phyloP scores from a whole-genome alignment of 1,140 invertebrate genomes.

The Penaeus indicus region DNA sequence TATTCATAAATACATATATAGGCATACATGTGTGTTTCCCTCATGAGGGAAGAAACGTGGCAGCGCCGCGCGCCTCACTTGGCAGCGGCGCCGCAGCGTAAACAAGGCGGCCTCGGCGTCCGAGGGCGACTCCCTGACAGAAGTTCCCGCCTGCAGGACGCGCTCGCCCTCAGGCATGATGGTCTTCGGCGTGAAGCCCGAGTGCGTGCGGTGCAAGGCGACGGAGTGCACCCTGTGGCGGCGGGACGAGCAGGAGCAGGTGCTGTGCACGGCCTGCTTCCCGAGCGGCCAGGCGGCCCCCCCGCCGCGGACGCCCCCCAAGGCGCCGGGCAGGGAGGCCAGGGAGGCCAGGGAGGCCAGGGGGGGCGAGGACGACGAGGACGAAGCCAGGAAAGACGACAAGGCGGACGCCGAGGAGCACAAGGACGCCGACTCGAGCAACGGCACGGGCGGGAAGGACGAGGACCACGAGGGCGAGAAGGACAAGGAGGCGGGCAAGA shows the following conservation, averaged over 20 bases:
- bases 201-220: conserved; percentile 35
- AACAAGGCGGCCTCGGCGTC: neutral
- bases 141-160: neutral
- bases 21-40: too few species aligned
- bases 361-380: conserved; percentile 41
- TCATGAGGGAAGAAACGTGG: too few species aligned
- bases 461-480: conserved; percentile 52
- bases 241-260: conserved; percentile 46
- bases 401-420: conserved; percentile 43
- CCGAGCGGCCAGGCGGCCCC: neutral
- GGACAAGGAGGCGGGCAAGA: conserved; percentile 35
- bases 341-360: conserved; percentile 29
- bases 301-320: neutral
- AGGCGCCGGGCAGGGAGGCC: neutral
- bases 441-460: conserved; percentile 48
- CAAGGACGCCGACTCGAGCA: conserved; percentile 55
- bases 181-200: conserved; percentile 49
- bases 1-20: too few species aligned
- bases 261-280: conserved; percentile 43
- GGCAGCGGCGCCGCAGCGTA: too few species aligned
- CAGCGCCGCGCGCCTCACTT: too few species aligned
- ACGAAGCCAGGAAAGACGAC: conserved; percentile 27
- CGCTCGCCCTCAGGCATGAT: neutral
- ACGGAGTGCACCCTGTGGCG: conserved; percentile 41
- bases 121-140: neutral